Evolutionary conservation across 2,888 invertebrate species (phyloP).

Genomic region (Drosophila ustulata): DNA sequence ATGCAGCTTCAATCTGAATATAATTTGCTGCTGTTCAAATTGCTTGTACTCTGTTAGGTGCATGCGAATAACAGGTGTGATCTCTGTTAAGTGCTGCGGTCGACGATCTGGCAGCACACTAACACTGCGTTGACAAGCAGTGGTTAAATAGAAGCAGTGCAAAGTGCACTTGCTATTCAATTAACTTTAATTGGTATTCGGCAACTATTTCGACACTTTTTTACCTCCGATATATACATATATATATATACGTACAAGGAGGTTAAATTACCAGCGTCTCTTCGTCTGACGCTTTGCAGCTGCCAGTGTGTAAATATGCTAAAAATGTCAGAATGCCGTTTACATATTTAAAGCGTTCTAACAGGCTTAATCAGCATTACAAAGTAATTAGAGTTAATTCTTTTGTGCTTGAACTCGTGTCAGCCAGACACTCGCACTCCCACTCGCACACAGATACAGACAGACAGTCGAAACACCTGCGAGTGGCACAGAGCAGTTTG

Average conservation of each 20-base stretch:
- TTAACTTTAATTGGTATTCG: neutral
- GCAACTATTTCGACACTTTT: neutral
- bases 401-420: conserved; percentile 66
- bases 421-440: conserved; percentile 26
- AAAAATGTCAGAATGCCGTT: conserved; percentile 64
- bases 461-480: conserved; percentile 15
- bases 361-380: conserved; percentile 80
- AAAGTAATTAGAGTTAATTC: conserved; percentile 80
- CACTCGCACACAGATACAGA: conserved; percentile 6
- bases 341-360: conserved; percentile 72
- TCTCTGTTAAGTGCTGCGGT: conserved; percentile 1
- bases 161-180: neutral
- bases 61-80: neutral
- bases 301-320: conserved; percentile 56
- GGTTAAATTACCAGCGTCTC: neutral
- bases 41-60: neutral
- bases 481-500: conserved; percentile 25
- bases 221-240: neutral
- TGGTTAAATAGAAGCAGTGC: neutral
- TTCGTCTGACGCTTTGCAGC: neutral
- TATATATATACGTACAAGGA: neutral
- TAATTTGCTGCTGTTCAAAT: neutral
- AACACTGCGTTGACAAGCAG: neutral
- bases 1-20: conserved; percentile 25
- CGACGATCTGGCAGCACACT: neutral